Base-by-base conservation (phyloP, 2,113 vertebrate genomes). In the Pachypanchax playfairii region DNA sequence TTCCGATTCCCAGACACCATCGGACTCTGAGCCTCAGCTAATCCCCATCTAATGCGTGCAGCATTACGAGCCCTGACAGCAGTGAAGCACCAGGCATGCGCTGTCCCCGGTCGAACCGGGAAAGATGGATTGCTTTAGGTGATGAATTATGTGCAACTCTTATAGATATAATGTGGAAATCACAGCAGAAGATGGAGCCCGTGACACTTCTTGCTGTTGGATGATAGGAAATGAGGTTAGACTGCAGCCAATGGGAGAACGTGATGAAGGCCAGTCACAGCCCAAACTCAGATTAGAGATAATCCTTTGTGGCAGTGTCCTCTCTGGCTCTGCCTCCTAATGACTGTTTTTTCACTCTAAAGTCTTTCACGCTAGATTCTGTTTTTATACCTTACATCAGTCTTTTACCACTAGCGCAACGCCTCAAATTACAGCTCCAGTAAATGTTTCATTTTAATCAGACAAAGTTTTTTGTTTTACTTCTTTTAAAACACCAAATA, bases 251-350 rank as follows among this genome's bases (percentile, higher is more conserved):
- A 87, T 86, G 43, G 58, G 36, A 68, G 55, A 51, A 39, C 24
- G 47, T 55, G 22, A 61, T 79, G 55, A 29, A 83, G 62, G 53
- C 46, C 29, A 60, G 51, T 65, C 49, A 56, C 1, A 14, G 49
- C 64, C 57, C 73, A 70, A 75, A 84, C 69, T 75, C 33, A 76
- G 90, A 89, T 91, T 90, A 90, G 79, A 47, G 52, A 17, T 89
- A 90, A 91, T 89, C 88, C 84, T 66, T 71, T 80, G 57, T 6
- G 36, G 74, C 70, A 50, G 69, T 68, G 38, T 62, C 53, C 41
- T 58, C 72, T 9, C 36, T 26, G 24, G 56, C 35, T 29, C 39
- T 61, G 25, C 39, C 50, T 33, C n/a, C n/a, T n/a, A n/a, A n/a
- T n/a, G n/a, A n/a, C n/a, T n/a, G n/a, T n/a, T n/a, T n/a, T 42